A percentile compares a stretch with the other conserved stretches of the same genome.
These are phyloP conservation scores for Odontamblyopus lacepedii DNA, from an alignment of 2,797 vertebrate species.

Conservation along the genomic window DNA sequence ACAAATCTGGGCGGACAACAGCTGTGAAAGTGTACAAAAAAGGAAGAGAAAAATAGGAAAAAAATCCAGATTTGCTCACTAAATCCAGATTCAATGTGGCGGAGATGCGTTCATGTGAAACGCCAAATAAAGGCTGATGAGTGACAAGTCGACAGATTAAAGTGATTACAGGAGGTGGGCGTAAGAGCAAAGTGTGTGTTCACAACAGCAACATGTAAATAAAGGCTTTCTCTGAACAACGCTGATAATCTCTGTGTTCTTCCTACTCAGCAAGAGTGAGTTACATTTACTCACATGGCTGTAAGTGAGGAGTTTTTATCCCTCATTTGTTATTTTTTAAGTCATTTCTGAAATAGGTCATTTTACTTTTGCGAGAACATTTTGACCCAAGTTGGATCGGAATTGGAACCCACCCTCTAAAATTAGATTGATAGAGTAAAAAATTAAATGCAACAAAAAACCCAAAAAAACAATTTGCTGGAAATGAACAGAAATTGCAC, in stretches of 20 bases:
- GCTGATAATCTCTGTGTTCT: conserved; percentile 12
- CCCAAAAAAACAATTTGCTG: too few species aligned
- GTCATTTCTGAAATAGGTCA: too few species aligned
- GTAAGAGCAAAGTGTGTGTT: conserved; percentile 29
- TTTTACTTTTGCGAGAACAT: too few species aligned
- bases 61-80: conserved; percentile 25
- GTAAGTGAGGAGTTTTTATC: too few species aligned
- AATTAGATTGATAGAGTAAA: too few species aligned
- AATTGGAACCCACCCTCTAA: too few species aligned
- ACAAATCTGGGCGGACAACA: conserved; percentile 41
- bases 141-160: conserved; percentile 54
- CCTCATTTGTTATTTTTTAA: too few species aligned
- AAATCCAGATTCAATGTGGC: conserved; percentile 28
- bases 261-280: too few species aligned
- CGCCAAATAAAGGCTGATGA: conserved; percentile 36
- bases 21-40: conserved; percentile 42
- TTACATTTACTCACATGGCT: too few species aligned
- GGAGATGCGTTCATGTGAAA: conserved; percentile 39
- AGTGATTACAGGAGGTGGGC: conserved; percentile 46
- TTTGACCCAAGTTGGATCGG: too few species aligned
- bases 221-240: conserved; percentile 22
- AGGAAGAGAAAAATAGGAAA: conserved; percentile 32
- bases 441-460: too few species aligned
- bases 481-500: too few species aligned
- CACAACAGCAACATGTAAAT: conserved; percentile 24